These are phyloP conservation scores for Anastatus disparis DNA, from an alignment of 1,140 invertebrate genomes.

Conservation along the genomic window DNA sequence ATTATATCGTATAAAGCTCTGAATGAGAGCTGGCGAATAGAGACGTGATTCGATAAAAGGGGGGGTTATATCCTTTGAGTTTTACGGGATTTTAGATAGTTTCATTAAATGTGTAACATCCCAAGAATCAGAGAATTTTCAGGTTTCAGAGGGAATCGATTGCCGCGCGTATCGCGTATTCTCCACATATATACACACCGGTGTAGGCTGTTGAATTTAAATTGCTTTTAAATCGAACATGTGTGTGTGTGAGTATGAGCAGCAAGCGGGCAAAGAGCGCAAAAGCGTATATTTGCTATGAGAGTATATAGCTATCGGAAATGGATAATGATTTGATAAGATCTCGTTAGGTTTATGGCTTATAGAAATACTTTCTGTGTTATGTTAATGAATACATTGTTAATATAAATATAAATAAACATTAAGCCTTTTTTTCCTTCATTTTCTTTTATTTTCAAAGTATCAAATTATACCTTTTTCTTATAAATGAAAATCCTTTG, in stretches of 20 bases:
- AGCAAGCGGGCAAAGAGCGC: not conserved
- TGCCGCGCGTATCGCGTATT: no score
- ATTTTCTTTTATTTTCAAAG: no score
- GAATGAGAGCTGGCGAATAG: not conserved
- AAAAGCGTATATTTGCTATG: no score
- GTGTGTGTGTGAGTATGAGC: not conserved
- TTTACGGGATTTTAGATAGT: constrained; percentile 10
- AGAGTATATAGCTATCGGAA: not conserved
- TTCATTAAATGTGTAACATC: constrained; percentile 19
- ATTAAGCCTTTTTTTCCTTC: not conserved
- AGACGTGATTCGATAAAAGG: no score
- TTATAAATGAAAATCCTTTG: no score
- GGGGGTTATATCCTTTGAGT: no score
- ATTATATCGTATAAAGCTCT: no score
- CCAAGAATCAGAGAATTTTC: no score
- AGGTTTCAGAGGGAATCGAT: not conserved
- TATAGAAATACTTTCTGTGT: constrained; percentile 2
- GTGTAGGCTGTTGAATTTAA: not conserved
- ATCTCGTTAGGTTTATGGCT: constrained; percentile 24
- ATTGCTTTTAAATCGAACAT: not conserved
- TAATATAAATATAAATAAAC: not conserved
- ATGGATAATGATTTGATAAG: constrained; percentile 11
- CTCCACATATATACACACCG: no score
- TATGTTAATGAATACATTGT: not conserved
- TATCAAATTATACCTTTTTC: no score